Percentiles rank a stretch among this genome's conserved stretches.
Evolutionary conservation across 2,113 vertebrate species (phyloP).

Genomic region (Uria lomvia): DNA sequence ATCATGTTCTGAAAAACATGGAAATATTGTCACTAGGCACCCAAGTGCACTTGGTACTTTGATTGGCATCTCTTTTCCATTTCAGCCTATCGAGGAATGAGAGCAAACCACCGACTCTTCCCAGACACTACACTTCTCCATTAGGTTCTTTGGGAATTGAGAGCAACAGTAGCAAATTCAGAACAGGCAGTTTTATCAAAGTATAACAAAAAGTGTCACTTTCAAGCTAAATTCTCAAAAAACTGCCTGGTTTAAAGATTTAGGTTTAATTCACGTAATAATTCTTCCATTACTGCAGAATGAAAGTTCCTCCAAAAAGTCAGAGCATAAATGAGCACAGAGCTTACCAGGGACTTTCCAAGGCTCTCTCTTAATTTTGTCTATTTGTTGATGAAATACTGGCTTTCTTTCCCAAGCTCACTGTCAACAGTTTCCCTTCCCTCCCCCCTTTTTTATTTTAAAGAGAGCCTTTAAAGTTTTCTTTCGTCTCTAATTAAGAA

Average conservation of each 20-base stretch:
- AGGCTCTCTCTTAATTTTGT: neutral
- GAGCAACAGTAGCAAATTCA: neutral
- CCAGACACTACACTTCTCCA: neutral
- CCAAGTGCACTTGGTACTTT: neutral
- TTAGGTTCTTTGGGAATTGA: neutral
- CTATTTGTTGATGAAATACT: neutral
- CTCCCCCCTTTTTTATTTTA: neutral
- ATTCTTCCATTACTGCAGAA: constrained; percentile 4
- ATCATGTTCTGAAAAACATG: neutral
- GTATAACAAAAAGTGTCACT: neutral
- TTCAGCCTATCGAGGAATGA: neutral
- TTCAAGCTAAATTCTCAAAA: neutral
- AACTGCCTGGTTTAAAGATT: neutral
- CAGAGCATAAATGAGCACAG: neutral
- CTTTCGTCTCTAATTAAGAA: constrained; percentile 1
- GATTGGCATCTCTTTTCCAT: neutral
- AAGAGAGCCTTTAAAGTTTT: neutral
- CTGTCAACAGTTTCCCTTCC: neutral
- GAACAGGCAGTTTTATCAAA: neutral
- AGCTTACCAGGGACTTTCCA: constrained; percentile 48
- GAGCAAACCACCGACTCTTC: neutral
- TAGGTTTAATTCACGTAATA: neutral
- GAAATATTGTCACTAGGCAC: neutral
- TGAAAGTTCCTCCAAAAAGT: neutral
- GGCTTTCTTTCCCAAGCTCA: constrained; percentile 9